Evolutionary conservation across 2,797 vertebrate species (phyloP).

Genomic region (Decapterus maruadsi): DNA sequence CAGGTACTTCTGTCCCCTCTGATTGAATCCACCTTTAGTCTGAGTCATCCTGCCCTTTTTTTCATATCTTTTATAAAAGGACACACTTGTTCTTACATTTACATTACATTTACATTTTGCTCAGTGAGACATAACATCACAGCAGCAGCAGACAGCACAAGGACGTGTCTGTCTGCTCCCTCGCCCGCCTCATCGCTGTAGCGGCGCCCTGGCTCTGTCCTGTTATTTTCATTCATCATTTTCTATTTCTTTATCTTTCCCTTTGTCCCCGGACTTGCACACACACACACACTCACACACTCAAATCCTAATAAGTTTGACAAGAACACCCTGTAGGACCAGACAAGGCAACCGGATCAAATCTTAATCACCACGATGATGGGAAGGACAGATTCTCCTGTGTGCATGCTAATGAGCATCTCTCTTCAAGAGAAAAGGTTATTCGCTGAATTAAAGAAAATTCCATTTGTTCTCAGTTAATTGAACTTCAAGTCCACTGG

Average conservation of each 20-base stretch:
- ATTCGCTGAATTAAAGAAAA: constrained; percentile 21
- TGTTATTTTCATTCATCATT: constrained; percentile 30
- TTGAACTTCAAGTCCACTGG: not conserved
- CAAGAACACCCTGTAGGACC: constrained; percentile 53
- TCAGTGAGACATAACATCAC: constrained; percentile 24
- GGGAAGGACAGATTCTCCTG: constrained; percentile 41
- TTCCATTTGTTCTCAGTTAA: not conserved
- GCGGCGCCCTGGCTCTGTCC: not conserved
- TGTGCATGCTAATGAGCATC: constrained; percentile 49
- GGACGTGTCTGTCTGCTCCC: constrained; percentile 9
- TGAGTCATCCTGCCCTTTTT: constrained; percentile 51
- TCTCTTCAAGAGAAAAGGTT: constrained; percentile 34
- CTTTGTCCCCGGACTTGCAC: not conserved
- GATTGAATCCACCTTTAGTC: constrained; percentile 42
- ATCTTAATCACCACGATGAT: constrained; percentile 59
- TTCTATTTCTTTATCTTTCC: constrained; percentile 6
- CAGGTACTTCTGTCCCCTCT: not conserved
- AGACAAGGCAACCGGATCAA: constrained; percentile 53
- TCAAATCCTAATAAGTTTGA: constrained; percentile 50
- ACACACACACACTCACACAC: constrained; percentile 11
- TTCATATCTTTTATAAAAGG: constrained; percentile 31
- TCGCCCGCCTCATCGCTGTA: constrained; percentile 26
- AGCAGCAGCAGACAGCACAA: constrained; percentile 3
- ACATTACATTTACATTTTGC: constrained; percentile 54
- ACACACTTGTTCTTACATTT: constrained; percentile 41